Base-by-base conservation (phyloP, 1,140 invertebrate genomes). In the Listronotus bonariensis region DNA sequence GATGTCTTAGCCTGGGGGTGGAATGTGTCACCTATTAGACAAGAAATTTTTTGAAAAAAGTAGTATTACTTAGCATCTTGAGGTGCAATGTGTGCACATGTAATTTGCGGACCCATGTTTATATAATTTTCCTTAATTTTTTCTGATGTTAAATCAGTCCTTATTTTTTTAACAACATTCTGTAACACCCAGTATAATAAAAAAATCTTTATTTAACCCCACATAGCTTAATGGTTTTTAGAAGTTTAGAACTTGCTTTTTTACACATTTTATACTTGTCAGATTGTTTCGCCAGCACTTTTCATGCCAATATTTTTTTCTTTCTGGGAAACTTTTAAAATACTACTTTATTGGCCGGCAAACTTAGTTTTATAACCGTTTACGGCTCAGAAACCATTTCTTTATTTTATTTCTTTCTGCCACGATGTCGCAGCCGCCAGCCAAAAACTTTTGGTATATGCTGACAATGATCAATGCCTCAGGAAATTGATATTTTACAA, bases 291-390 rank as follows among this genome's bases (percentile, higher is more conserved):
- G 10, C 11, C 8, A 32, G 15, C 18, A n/a, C 14, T 41, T 54
- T 40, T 54, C 34, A 8, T 6, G 17, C 4, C 12, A 14, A 0
- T 26, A 56, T 43, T 45, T 14, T 43, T 45, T 45, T 26, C 36
- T 56, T 56, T 7, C 15, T 9, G 43, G 20, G 36, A 2, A 26
- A 43, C 41, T 56, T 56, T 31, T 56, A n/a, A 40, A 53, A 53
- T 14, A 36, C 14, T 41, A 32, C 12, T 15, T 26, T n/a, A 12
- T 56, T 40, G 15, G 18, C 15, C 36, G n/a, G 4, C 20, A 14
- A n/a, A 17, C 18, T 40, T 43, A 59, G 0, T 59, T 59, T 59
- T 59, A 59, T 49, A 49, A 48, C 45, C 31, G 18, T 59, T 59
- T 49, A 59, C 57, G 17, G 12, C 9, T 8, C 0, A 8, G 15